Percentiles rank a stretch among this genome's conserved stretches.
Conservation (phyloP, 2,888 invertebrate genomes). For the Gymnocheta viridis region DNA sequence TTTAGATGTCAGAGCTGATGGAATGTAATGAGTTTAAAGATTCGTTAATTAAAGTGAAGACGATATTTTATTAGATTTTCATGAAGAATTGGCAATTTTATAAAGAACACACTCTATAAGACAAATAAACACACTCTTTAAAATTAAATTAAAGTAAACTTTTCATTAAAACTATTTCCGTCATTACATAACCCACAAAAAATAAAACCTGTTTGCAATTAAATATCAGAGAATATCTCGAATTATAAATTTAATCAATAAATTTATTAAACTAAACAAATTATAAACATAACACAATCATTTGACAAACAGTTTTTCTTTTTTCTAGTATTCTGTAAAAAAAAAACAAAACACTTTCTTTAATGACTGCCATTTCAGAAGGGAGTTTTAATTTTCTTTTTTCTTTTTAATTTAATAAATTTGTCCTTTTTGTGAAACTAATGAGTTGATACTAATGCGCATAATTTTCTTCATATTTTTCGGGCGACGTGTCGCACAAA, state of each 20-base stretch:
- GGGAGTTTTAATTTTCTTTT: not conserved
- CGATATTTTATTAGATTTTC: constrained; percentile 14
- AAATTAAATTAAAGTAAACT: too few relatives aligned
- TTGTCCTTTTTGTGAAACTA: constrained; percentile 51
- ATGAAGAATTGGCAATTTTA: too few relatives aligned
- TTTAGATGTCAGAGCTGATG: constrained; percentile 45
- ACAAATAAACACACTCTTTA: too few relatives aligned
- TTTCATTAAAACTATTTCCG: too few relatives aligned
- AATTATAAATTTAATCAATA: too few relatives aligned
- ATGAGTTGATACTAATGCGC: constrained; percentile 68
- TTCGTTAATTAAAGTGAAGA: constrained; percentile 45
- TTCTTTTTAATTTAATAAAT: constrained; percentile 62
- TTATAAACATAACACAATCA: too few relatives aligned
- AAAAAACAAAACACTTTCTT: constrained; percentile 20
- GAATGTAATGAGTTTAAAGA: constrained; percentile 35
- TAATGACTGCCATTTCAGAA: constrained; percentile 39
- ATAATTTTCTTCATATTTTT: constrained; percentile 34
- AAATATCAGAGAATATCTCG: too few relatives aligned
- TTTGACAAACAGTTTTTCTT: too few relatives aligned
- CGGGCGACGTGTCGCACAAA: constrained; percentile 61
- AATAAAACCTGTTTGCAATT: too few relatives aligned
- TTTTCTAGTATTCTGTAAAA: not conserved
- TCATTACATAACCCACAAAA: too few relatives aligned
- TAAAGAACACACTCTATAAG: too few relatives aligned
- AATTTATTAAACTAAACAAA: too few relatives aligned